Conservation (phyloP, 2,797 vertebrate species). For the Molothrus aeneus region DNA sequence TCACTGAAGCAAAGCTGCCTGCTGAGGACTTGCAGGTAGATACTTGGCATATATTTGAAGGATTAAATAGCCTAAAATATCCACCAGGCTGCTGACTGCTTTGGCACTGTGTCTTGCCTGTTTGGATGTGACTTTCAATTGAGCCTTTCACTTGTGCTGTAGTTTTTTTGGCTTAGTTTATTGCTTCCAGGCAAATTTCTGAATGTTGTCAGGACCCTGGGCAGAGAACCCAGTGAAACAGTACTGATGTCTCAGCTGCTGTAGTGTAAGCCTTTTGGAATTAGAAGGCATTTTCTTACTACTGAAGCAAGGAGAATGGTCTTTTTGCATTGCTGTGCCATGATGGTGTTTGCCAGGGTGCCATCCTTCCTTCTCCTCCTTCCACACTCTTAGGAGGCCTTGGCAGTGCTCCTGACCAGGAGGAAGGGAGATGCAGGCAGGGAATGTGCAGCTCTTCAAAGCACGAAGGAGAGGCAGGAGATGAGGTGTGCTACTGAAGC, state of each 20-base stretch:
- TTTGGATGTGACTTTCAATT: slow-evolving; percentile 58
- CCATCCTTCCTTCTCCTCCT: neutral
- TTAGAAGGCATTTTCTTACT: neutral
- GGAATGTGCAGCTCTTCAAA: neutral
- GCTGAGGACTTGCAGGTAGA: neutral
- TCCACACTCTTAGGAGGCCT: neutral
- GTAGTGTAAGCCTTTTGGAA: neutral
- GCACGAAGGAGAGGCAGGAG: neutral
- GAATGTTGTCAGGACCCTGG: neutral
- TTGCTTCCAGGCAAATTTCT: slow-evolving; percentile 13
- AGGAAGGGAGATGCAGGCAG: no score
- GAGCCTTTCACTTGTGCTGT: slow-evolving; percentile 19
- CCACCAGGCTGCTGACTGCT: slow-evolving; percentile 22
- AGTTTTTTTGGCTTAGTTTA: neutral
- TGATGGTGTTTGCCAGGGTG: no score
- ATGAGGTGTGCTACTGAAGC: neutral
- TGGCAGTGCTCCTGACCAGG: neutral
- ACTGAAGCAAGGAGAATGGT: neutral
- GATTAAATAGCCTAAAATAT: slow-evolving; percentile 51
- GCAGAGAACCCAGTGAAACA: neutral
- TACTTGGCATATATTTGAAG: slow-evolving; percentile 28
- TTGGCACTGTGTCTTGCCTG: slow-evolving; percentile 12
- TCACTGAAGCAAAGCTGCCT: neutral
- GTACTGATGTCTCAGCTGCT: neutral
- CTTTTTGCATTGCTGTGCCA: neutral